These are phyloP conservation scores for Drosophila pseudotalamancana DNA, from an alignment of 2,888 invertebrate species.

Conservation along the genomic window DNA sequence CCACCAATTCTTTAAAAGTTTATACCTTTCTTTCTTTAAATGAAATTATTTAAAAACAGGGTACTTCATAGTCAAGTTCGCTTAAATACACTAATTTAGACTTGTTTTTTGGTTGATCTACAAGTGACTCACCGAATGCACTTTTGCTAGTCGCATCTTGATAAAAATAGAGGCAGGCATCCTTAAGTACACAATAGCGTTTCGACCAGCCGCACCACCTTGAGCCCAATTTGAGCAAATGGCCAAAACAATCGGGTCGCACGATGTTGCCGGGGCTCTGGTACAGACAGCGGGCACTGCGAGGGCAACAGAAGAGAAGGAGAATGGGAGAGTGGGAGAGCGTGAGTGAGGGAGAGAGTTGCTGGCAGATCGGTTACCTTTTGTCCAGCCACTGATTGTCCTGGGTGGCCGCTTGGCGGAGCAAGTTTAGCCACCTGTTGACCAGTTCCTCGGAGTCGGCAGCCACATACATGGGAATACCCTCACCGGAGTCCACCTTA, in stretches of 20 bases:
- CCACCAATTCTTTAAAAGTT: no score
- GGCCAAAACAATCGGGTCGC: slow-evolving; percentile 96
- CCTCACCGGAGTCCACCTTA: slow-evolving; percentile 89
- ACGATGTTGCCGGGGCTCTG: slow-evolving; percentile 92
- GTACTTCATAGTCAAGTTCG: background rate
- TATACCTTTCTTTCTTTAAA: no score
- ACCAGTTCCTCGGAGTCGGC: slow-evolving; percentile 90
- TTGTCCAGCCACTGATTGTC: slow-evolving; percentile 89
- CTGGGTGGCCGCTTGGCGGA: slow-evolving; percentile 91
- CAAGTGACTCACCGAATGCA: slow-evolving; percentile 89
- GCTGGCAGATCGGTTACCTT: slow-evolving; percentile 65
- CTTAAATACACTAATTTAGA: background rate
- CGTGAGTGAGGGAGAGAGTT: slow-evolving; percentile 3
- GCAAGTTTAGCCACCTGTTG: slow-evolving; percentile 90
- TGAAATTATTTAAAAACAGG: no score
- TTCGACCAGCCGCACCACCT: slow-evolving; percentile 96
- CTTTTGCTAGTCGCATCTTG: slow-evolving; percentile 93
- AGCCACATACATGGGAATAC: slow-evolving; percentile 90
- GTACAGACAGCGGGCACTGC: slow-evolving; percentile 91
- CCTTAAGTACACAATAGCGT: slow-evolving; percentile 96
- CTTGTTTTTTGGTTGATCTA: slow-evolving; percentile 4
- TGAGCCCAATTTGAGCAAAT: slow-evolving; percentile 93
- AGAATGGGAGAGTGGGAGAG: slow-evolving; percentile 12
- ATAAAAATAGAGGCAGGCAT: slow-evolving; percentile 97
- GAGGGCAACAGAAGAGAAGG: slow-evolving; percentile 17